phyloP scores from a whole-genome alignment of 2,797 vertebrate genomes.

The Otolemur crassicaudatus region DNA sequence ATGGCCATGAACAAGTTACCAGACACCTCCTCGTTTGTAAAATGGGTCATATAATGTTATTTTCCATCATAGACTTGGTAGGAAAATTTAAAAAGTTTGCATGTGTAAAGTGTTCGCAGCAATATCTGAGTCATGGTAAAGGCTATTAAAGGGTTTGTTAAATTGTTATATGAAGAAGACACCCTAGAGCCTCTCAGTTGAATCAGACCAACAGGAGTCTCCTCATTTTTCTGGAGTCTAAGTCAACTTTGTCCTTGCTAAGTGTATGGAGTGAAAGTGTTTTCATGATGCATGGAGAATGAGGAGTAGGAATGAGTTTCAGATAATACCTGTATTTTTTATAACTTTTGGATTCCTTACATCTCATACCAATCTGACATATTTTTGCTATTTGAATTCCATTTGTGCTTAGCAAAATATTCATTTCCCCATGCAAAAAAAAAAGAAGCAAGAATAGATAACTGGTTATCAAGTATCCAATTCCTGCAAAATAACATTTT shows the following conservation, averaged over 20 bases:
- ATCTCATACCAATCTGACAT: neutral
- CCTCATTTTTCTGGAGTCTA: neutral
- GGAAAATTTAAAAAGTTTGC: neutral
- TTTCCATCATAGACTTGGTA: neutral
- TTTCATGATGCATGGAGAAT: neutral
- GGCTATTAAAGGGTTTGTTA: neutral
- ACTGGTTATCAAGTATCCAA: neutral
- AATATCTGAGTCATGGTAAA: neutral
- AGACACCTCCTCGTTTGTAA: neutral
- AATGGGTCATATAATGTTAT: no score
- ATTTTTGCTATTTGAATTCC: slow-evolving; percentile 13
- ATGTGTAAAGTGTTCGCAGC: neutral
- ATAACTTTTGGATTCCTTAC: neutral
- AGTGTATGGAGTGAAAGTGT: neutral
- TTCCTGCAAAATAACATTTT: slow-evolving; percentile 31
- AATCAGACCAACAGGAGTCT: neutral
- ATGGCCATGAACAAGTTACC: neutral
- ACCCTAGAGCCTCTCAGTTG: neutral
- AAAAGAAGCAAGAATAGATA: neutral
- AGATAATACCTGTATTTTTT: neutral
- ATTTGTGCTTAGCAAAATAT: slow-evolving; percentile 33
- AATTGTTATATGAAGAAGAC: neutral
- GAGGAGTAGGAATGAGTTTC: neutral
- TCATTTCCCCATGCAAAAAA: neutral
- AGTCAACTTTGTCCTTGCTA: neutral